Evolutionary conservation across 2,797 vertebrate species (phyloP).

Genomic region (Australoheros facetus): DNA sequence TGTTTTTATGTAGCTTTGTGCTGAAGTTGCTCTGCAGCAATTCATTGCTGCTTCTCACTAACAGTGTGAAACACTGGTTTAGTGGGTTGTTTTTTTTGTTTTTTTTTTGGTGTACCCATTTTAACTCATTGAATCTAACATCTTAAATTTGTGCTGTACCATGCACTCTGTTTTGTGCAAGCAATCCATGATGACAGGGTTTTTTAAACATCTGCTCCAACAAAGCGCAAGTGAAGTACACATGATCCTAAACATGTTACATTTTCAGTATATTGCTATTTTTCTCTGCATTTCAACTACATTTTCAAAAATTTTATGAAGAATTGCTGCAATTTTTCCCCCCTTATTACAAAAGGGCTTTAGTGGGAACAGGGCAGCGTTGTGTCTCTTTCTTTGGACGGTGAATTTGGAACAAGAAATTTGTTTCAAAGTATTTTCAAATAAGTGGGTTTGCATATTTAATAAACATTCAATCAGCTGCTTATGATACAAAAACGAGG

Average conservation of each 20-base stretch:
- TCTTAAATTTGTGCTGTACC: not conserved
- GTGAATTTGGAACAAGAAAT: not conserved
- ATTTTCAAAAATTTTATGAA: too few relatives aligned
- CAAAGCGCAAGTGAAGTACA: not conserved
- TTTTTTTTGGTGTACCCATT: not conserved
- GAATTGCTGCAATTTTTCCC: too few relatives aligned
- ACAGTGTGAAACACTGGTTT: not conserved
- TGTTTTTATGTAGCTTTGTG: slow-evolving; percentile 7
- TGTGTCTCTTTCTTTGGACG: not conserved
- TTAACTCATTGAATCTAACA: not conserved
- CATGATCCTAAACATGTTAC: not conserved
- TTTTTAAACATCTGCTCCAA: not conserved
- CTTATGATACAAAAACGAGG: not conserved
- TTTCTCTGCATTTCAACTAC: not conserved
- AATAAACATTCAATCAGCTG: not conserved
- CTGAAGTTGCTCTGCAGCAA: not conserved
- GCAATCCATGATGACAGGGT: slow-evolving; percentile 4
- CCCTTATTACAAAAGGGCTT: not conserved
- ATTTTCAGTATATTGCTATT: not conserved
- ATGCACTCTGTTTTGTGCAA: not conserved
- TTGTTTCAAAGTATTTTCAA: not conserved
- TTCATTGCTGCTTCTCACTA: not conserved
- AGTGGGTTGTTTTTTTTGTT: not conserved
- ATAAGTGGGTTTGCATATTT: not conserved
- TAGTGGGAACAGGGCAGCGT: not conserved